Percentiles rank a stretch among this genome's conserved stretches.
Conservation (phyloP, 2,888 invertebrate genomes). For the Eristalis pertinax region DNA sequence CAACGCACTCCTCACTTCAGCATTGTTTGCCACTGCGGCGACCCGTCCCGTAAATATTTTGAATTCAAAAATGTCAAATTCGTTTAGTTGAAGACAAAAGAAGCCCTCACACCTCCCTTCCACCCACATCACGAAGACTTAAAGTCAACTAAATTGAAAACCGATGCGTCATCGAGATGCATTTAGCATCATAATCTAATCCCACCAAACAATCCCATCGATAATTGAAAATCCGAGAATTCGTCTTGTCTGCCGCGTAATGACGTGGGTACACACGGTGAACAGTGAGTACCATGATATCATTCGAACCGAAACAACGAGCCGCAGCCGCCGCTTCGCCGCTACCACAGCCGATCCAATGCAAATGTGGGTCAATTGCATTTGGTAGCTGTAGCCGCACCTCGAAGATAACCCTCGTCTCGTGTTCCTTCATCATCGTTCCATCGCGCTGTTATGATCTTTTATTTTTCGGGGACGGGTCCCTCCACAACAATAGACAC, state of each 20-base stretch:
- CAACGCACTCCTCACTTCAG: neutral
- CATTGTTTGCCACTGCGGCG: neutral
- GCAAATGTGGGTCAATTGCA: constrained; percentile 71
- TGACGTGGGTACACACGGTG: constrained; percentile 54
- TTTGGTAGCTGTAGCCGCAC: constrained; percentile 68
- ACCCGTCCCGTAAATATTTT: neutral
- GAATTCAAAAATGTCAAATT: neutral
- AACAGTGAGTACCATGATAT: constrained; percentile 42
- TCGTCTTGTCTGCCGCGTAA: constrained; percentile 33
- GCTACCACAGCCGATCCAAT: constrained; percentile 38
- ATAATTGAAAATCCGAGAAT: constrained; percentile 68
- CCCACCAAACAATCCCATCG: constrained; percentile 62
- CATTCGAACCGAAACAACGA: constrained; percentile 18
- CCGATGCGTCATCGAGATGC: constrained; percentile 55
- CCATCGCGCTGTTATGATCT: constrained; percentile 40
- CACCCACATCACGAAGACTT: neutral
- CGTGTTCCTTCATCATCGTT: constrained; percentile 37
- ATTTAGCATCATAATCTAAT: constrained; percentile 66
- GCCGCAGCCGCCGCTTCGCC: constrained; percentile 1
- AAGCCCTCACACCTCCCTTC: neutral
- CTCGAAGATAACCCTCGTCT: constrained; percentile 54
- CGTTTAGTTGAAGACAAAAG: neutral
- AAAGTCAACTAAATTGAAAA: constrained; percentile 18
- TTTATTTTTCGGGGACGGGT: constrained; percentile 57
- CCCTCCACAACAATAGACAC: constrained; percentile 39